Evolutionary conservation across 2,797 vertebrate species (phyloP).

Genomic region (Caiman crocodilus): DNA sequence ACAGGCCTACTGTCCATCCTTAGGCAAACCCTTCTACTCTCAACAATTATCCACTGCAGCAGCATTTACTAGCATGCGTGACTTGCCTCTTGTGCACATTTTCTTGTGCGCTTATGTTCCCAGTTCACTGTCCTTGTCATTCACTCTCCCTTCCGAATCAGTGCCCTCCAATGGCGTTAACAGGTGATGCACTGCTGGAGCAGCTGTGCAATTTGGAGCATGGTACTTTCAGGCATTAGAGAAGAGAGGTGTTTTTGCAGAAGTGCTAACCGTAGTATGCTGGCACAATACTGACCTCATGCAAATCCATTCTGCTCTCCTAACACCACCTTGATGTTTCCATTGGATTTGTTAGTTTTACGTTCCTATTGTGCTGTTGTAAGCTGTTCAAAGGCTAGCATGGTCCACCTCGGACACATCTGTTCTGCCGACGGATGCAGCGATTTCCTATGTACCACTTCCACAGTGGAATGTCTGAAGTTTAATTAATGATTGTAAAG

Average conservation of each 20-base stretch:
- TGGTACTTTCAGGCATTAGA: neutral
- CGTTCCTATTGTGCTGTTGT: constrained; percentile 59
- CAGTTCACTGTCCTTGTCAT: neutral
- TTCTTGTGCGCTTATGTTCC: neutral
- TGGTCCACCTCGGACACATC: constrained; percentile 25
- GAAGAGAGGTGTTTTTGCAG: neutral
- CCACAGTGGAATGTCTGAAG: neutral
- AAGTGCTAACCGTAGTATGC: neutral
- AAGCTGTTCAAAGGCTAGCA: constrained; percentile 41
- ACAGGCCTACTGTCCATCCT: no score
- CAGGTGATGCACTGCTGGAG: neutral
- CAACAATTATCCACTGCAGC: neutral
- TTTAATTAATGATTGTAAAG: neutral
- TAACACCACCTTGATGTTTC: constrained; percentile 34
- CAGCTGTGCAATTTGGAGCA: neutral
- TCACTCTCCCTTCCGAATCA: neutral
- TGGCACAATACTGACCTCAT: constrained; percentile 53
- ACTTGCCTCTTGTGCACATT: neutral
- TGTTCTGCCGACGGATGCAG: constrained; percentile 15
- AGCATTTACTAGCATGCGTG: neutral
- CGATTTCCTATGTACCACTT: fast-evolving
- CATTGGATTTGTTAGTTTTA: constrained; percentile 66
- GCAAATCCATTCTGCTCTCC: constrained; percentile 68
- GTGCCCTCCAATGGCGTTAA: fast-evolving
- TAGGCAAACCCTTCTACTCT: neutral